Evolutionary conservation across 2,113 vertebrate species (phyloP).

Genomic region (Rynchops niger): DNA sequence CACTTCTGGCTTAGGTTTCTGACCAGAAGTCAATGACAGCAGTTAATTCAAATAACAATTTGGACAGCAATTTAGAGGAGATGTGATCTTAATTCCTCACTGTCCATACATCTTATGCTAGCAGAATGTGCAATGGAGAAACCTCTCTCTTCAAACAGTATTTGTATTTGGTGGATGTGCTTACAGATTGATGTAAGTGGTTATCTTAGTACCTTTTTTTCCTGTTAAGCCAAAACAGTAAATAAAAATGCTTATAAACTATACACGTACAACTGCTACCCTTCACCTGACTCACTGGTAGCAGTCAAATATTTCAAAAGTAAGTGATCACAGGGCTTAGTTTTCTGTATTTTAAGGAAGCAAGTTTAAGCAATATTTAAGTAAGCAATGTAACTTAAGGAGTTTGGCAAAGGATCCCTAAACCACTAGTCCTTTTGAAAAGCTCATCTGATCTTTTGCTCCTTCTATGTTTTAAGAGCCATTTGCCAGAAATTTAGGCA

Average conservation of each 20-base stretch:
- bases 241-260: neutral
- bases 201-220: neutral
- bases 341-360: neutral
- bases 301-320: neutral
- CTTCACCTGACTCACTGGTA: neutral
- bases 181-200: neutral
- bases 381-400: neutral
- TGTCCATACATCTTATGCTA: neutral
- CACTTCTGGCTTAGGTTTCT: neutral
- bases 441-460: neutral
- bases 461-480: neutral
- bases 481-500: neutral
- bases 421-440: neutral
- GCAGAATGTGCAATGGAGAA: neutral
- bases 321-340: neutral
- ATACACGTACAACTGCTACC: neutral
- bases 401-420: neutral
- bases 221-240: neutral
- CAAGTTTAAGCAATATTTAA: neutral
- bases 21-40: neutral
- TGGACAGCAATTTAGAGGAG: neutral
- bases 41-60: neutral
- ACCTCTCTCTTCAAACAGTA: neutral
- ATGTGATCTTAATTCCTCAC: neutral
- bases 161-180: neutral